Conservation (phyloP, 2,888 invertebrate genomes). For the Maniola hyperantus region DNA sequence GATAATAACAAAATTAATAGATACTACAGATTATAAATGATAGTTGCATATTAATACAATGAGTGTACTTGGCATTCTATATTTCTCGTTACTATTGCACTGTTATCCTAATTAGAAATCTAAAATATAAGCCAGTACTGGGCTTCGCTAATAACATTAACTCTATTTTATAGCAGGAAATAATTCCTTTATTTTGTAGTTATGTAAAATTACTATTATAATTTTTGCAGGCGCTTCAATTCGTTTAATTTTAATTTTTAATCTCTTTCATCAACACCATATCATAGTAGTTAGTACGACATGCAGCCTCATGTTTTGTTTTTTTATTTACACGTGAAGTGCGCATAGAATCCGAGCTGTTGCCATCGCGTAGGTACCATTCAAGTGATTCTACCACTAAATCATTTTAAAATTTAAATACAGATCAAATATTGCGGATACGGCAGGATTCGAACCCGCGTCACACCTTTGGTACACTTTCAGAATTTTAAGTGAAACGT, state of each 20-base stretch:
- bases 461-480: no score
- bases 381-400: no score
- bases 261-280: no score
- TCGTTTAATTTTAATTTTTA: neutral
- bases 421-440: no score
- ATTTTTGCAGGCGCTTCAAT: conserved; percentile 27
- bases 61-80: conserved; percentile 20
- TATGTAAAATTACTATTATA: conserved; percentile 17
- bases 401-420: no score
- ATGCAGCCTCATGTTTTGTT: no score
- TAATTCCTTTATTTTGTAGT: conserved; percentile 17
- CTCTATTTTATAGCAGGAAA: conserved; percentile 31
- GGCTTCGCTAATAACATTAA: conserved; percentile 25
- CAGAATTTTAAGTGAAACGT: no score
- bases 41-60: conserved; percentile 22
- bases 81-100: conserved; percentile 29
- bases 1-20: neutral
- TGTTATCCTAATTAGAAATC: conserved; percentile 44
- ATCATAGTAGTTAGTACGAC: no score
- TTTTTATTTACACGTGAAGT: no score
- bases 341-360: no score
- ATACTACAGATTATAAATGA: conserved; percentile 18
- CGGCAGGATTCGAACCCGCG: no score
- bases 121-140: conserved; percentile 35
- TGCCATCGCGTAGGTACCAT: no score